Evolutionary conservation across 2,113 vertebrate species (phyloP).

Genomic region (Mobula birostris): DNA sequence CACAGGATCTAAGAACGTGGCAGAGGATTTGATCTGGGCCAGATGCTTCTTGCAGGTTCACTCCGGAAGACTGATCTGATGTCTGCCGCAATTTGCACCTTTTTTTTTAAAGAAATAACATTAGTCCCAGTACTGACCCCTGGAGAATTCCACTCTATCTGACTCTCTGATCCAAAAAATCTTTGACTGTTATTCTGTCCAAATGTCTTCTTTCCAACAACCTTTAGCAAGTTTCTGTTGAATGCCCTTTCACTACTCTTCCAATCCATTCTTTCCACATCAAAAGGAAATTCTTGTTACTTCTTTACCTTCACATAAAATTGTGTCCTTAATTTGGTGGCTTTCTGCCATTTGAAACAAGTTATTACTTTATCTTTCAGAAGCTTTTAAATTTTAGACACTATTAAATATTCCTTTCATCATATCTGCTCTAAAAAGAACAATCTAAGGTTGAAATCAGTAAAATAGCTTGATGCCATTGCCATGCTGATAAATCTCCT

Average conservation of each 20-base stretch:
- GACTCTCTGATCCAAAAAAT: too few relatives aligned
- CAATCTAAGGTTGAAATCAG: background rate
- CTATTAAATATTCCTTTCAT: background rate
- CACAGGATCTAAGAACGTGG: too few relatives aligned
- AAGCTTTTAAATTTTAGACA: background rate
- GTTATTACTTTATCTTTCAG: background rate
- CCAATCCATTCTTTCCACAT: background rate
- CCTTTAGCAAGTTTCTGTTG: background rate
- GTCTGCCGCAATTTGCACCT: too few relatives aligned
- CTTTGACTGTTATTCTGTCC: too few relatives aligned
- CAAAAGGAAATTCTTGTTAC: background rate
- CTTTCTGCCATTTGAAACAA: background rate
- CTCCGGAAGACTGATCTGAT: too few relatives aligned
- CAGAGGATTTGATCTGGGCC: too few relatives aligned
- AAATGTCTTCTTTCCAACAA: too few relatives aligned
- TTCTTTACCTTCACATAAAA: background rate
- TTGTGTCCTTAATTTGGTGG: background rate
- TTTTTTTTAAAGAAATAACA: too few relatives aligned
- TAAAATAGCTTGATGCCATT: background rate
- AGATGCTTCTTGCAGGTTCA: too few relatives aligned
- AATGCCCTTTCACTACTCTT: background rate
- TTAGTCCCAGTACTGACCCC: too few relatives aligned
- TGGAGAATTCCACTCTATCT: too few relatives aligned
- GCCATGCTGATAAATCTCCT: background rate
- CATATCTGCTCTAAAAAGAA: background rate